A percentile compares a stretch with the other conserved stretches of the same genome.
Evolutionary conservation across 2,888 invertebrate species (phyloP).

Genomic region (Chironomus riparius): DNA sequence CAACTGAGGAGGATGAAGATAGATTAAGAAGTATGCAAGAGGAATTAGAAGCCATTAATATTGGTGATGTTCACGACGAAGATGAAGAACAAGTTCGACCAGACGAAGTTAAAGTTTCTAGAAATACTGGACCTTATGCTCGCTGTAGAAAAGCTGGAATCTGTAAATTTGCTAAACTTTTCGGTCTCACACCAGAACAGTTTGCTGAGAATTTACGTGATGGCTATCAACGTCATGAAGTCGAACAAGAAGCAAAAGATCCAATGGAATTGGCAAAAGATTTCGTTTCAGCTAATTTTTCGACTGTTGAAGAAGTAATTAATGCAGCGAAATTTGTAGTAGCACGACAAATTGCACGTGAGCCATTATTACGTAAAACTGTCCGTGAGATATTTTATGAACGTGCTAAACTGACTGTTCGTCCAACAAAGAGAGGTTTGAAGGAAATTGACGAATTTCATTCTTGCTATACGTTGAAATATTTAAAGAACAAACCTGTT

Average conservation of each 20-base stretch:
- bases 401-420: slow-evolving; percentile 69
- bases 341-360: slow-evolving; percentile 84
- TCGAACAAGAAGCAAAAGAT: slow-evolving; percentile 82
- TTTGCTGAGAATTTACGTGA: slow-evolving; percentile 94
- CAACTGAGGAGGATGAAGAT: slow-evolving; percentile 50
- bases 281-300: slow-evolving; percentile 57
- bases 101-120: slow-evolving; percentile 72
- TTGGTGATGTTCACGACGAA: slow-evolving; percentile 37
- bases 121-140: slow-evolving; percentile 78
- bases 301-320: slow-evolving; percentile 69
- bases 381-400: slow-evolving; percentile 82
- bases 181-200: slow-evolving; percentile 87
- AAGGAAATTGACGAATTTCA: slow-evolving; percentile 96
- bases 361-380: slow-evolving; percentile 78
- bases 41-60: slow-evolving; percentile 36
- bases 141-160: slow-evolving; percentile 80
- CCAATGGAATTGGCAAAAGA: slow-evolving; percentile 75
- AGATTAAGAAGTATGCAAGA: slow-evolving; percentile 28
- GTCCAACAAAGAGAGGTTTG: slow-evolving; percentile 81
- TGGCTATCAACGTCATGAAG: slow-evolving; percentile 90
- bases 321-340: slow-evolving; percentile 91
- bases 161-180: slow-evolving; percentile 76
- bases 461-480: slow-evolving; percentile 77
- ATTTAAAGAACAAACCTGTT: slow-evolving; percentile 86
- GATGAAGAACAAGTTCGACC: slow-evolving; percentile 50